Base-by-base conservation (phyloP, 2,113 vertebrate species). In the Cebidichthys violaceus region DNA sequence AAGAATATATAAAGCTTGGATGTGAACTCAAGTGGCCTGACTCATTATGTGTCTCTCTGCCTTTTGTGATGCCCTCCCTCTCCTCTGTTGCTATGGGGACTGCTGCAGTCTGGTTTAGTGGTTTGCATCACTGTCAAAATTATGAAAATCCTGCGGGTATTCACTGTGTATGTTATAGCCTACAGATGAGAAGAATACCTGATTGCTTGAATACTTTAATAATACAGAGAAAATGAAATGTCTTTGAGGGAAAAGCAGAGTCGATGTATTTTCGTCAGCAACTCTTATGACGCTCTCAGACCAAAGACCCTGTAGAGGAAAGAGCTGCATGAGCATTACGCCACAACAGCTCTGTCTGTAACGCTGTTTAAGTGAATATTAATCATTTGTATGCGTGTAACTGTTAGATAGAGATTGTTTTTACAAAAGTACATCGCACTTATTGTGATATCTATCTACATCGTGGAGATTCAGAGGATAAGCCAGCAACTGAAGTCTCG, bases 61-160 rank as follows among this genome's bases (percentile, higher is more conserved):
- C 69, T 70, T 27, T 61, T 81, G 75, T 79, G 86, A 88, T 90
- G 77, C 88, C 73, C 83, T 74, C 55, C 82, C 85, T 88, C 86
- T 90, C 83, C 88, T 93, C 92, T 86, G 95, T 96, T 96, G 94
- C 95, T 89, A 96, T 96, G 94, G 95, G 90, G 94, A 96, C 94
- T 90, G 91, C 94, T 94, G 93, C 94, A 94, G 93, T 94, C 92
- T 88, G 74, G 54, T 69, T 75, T 27, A 75, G 29, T 64, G 70
- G 82, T 85, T 86, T 79, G 74, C 79, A 86, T 90, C 82, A 79
- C 35, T 39, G 57, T 68, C 66, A 9, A 68, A 59, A 74, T n/a
- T 9, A 33, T 29, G 4, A 60, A 24, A 55, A 79, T 13, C 67
- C 1, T 15, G 13, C 52, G 33, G 13, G 15, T 47, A 31, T 67